These are phyloP conservation scores for Anguilla japonica DNA, from an alignment of 2,113 vertebrate genomes.

Conservation along the genomic window DNA sequence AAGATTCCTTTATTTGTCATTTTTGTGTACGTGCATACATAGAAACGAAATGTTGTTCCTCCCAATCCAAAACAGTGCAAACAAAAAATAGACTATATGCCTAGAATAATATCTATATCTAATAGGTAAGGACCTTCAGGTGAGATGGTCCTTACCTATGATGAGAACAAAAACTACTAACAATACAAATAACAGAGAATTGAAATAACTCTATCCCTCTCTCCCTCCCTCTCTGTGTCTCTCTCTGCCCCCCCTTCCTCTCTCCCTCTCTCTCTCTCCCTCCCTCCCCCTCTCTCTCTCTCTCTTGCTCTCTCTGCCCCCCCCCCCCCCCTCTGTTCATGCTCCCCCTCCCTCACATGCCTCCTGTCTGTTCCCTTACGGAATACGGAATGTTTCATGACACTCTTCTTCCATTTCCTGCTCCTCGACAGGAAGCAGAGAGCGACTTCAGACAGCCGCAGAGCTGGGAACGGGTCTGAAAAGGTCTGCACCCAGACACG, in stretches of 20 bases:
- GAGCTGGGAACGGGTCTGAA: not conserved
- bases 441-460: not conserved
- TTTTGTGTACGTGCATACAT: too few relatives aligned
- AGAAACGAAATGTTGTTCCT: too few relatives aligned
- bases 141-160: too few relatives aligned
- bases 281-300: not conserved
- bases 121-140: too few relatives aligned
- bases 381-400: slow-evolving; percentile 20
- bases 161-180: too few relatives aligned
- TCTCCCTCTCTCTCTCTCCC: not conserved
- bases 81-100: too few relatives aligned
- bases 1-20: too few relatives aligned
- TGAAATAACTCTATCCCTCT: not conserved
- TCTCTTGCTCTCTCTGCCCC: not conserved
- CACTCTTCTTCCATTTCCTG: slow-evolving; percentile 18
- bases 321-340: too few relatives aligned
- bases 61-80: too few relatives aligned
- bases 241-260: not conserved
- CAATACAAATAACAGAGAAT: too few relatives aligned
- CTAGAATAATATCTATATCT: too few relatives aligned
- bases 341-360: slow-evolving; percentile 8
- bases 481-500: not conserved
- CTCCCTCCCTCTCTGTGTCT: not conserved
- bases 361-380: slow-evolving; percentile 23
- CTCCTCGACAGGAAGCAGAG: slow-evolving; percentile 11